Percentiles rank a stretch among this genome's conserved stretches.
Conservation (phyloP, 1,140 invertebrate genomes). For the Drosophila miranda region DNA sequence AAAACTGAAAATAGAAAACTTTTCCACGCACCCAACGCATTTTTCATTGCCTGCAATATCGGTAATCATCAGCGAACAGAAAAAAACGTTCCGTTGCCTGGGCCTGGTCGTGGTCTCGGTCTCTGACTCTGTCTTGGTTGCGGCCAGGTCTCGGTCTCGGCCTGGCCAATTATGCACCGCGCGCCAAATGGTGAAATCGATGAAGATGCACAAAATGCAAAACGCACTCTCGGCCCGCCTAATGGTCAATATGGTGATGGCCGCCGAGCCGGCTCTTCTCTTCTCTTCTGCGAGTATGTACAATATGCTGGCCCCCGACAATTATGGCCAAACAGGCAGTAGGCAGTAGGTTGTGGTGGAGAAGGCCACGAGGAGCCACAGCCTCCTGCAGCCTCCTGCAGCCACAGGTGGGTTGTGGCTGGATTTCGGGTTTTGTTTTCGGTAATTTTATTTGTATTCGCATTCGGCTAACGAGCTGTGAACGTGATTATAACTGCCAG, state of each 20-base stretch:
- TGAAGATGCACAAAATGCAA: slow-evolving; percentile 80
- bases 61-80: slow-evolving; percentile 62
- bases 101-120: slow-evolving; percentile 13
- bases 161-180: slow-evolving; percentile 72
- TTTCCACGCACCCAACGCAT: slow-evolving; percentile 76
- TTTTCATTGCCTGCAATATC: slow-evolving; percentile 71
- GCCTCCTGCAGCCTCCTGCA: no score
- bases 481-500: slow-evolving; percentile 78
- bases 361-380: background rate
- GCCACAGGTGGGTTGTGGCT: slow-evolving; percentile 64
- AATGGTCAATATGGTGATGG: slow-evolving; percentile 74
- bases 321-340: slow-evolving; percentile 70
- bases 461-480: slow-evolving; percentile 74
- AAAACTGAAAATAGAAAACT: slow-evolving; percentile 45
- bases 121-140: slow-evolving; percentile 18
- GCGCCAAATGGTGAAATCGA: slow-evolving; percentile 79
- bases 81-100: slow-evolving; percentile 37
- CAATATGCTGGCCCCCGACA: slow-evolving; percentile 69
- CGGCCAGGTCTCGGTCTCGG: slow-evolving; percentile 50
- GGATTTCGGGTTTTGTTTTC: slow-evolving; percentile 31
- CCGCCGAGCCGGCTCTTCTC: slow-evolving; percentile 13
- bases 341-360: slow-evolving; percentile 38
- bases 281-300: slow-evolving; percentile 32
- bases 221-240: slow-evolving; percentile 69
- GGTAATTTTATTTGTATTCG: slow-evolving; percentile 61